Conservation (phyloP, 1,140 invertebrate genomes). For the Brachionus rubens region DNA sequence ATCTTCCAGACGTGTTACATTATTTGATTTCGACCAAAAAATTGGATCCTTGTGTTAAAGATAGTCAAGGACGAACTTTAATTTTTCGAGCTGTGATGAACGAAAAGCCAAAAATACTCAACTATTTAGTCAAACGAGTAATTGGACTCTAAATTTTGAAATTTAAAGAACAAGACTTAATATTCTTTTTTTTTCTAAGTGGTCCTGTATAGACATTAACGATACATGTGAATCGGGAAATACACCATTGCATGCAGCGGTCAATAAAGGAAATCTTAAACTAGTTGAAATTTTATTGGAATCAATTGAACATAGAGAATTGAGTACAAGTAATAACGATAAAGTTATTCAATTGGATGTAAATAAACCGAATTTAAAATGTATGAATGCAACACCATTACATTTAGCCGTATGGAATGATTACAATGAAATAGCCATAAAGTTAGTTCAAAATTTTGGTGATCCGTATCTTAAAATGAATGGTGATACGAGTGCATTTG, state of each 20-base stretch:
- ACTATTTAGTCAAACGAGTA: slow-evolving; percentile 55
- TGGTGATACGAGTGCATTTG: slow-evolving; percentile 51
- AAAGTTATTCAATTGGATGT: slow-evolving; percentile 50
- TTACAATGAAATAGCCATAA: slow-evolving; percentile 48
- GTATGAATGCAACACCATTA: slow-evolving; percentile 57
- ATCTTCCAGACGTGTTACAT: slow-evolving; percentile 56
- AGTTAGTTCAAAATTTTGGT: slow-evolving; percentile 54
- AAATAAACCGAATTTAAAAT: slow-evolving; percentile 54
- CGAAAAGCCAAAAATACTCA: slow-evolving; percentile 53
- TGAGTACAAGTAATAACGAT: neutral
- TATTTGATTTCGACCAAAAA: slow-evolving; percentile 54
- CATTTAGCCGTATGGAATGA: slow-evolving; percentile 59
- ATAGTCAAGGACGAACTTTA: slow-evolving; percentile 52
- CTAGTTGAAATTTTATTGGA: slow-evolving; percentile 53
- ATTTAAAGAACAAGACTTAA: too few species aligned
- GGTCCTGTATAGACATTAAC: slow-evolving; percentile 52
- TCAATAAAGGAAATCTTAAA: slow-evolving; percentile 53
- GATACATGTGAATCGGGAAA: slow-evolving; percentile 56
- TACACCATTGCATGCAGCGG: slow-evolving; percentile 57
- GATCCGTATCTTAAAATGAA: slow-evolving; percentile 53
- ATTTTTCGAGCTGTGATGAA: slow-evolving; percentile 57
- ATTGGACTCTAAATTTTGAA: slow-evolving; percentile 6
- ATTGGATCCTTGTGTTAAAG: slow-evolving; percentile 49
- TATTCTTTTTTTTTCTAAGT: slow-evolving; percentile 52
- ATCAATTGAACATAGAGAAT: neutral